Evolutionary conservation across 2,113 vertebrate genomes (phyloP), one percentile per base, ranked within the genome.

Genomic region (Lepus timidus): DNA sequence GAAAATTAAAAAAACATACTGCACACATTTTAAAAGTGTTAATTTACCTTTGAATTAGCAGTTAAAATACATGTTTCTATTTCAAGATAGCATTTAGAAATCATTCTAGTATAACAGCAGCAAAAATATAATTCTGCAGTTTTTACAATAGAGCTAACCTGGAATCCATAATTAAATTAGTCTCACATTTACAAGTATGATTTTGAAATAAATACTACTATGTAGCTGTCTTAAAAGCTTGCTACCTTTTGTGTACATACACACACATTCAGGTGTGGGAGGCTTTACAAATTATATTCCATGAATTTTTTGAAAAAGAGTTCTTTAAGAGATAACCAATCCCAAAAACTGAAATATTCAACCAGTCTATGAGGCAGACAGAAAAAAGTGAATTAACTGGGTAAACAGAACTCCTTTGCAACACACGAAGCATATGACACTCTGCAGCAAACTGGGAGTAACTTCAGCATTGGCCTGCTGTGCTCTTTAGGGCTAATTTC

Each of bases 181-280:
- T 84, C 64, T 95, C 33, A 70, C 61, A 79, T 92, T 71, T 84
- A 81, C 29, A 88, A 84, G 25, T 68, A 11, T 68, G 73, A 92
- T 67, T 80, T n/a, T 82, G 80, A 44, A 44, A 44, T 44, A 44
- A 44, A 44, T 44, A 44, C 44, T 44, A 44, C 44, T 7, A 44
- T 44, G 92, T 10, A 81, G 75, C 70, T 33, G 67, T 86, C 2
- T 64, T 39, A 27, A 10, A 33, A 79, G 39, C 27, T 88, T 87
- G 86, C 81, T 31, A 62, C 61, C n/a, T 70, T 61, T 93, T 64
- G 23, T 33, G 33, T 67, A 27, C 13, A 27, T 3, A 51, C 19
- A 11, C 19, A 27, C 19, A n/a, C 36, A 20, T n/a, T 82, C 9
- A 22, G 31, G 29, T 65, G 11, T 22, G 13, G 58, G 36, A 33